Evolutionary conservation across 2,888 invertebrate genomes (phyloP), one percentile per base, ranked within the genome.

Genomic region (Sarcophaga caerulescens): DNA sequence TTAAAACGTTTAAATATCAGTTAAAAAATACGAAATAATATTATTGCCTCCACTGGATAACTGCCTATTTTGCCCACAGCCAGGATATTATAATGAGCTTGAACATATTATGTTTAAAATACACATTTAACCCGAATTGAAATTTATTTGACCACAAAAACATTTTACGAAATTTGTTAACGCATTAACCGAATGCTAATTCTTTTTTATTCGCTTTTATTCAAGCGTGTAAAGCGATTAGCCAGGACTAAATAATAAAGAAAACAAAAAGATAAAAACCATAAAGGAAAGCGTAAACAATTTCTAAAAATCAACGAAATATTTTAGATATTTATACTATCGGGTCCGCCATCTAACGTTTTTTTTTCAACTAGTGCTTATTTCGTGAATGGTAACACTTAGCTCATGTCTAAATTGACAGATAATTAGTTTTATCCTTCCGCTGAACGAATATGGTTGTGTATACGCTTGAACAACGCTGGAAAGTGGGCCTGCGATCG

Each of bases 221-320:
- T 90, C 91, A 90, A 91, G 92, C 92, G 91, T 90, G 88, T 89
- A 90, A 92, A 90, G 89, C 91, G 92, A 92, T 92, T 92, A 92
- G 89, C 87, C 79, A 71, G 19, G 77, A 65, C 82, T 79, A 77
- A 78, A 78, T 68, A 59, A 14, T 47, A 66, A 70, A 69, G 81
- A 81, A 81, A 86, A 81, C 4, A 19, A 19, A 60, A n/a, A 74
- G 59, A 52, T 77, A 73, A 62, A 35, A 68, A 66, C 62, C 59
- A 45, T 69, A 23, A 69, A 45, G 47, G 23, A 77, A 73, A n/a
- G 62, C 23, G 75, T 69, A 75, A 76, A 23, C 44, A 59, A 65
- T 70, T 75, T 35, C 65, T 23, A 80, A 79, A 79, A 85, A 87
- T 79, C 74, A 87, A 87, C 86, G 78, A 71, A 86, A 88, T 88